Evolutionary conservation across 2,797 vertebrate genomes (phyloP).

Genomic region (Phoxinus dragarum): DNA sequence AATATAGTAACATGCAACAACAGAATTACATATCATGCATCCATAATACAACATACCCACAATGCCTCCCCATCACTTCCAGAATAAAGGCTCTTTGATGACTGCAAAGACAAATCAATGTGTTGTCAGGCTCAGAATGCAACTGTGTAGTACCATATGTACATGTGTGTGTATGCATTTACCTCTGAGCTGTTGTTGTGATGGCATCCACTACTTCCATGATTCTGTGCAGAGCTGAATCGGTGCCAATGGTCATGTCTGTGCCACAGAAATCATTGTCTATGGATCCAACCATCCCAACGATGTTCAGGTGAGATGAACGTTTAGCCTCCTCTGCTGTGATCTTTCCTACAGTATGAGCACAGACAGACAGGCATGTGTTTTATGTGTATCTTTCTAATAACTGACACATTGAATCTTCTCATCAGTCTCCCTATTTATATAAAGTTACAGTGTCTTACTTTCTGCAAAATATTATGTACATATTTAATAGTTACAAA

Average conservation of each 20-base stretch:
- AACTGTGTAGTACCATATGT: constrained; percentile 3
- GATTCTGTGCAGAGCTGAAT: constrained; percentile 95
- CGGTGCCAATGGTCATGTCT: constrained; percentile 93
- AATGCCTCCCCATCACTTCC: constrained; percentile 97
- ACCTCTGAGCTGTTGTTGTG: constrained; percentile 96
- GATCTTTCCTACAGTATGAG: constrained; percentile 79
- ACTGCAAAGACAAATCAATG: constrained; percentile 71
- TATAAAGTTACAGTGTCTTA: neutral
- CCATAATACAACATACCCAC: constrained; percentile 81
- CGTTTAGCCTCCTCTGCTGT: constrained; percentile 79
- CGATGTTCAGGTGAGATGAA: constrained; percentile 88
- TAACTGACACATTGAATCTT: neutral
- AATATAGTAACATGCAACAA: neutral
- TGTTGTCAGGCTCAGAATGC: neutral
- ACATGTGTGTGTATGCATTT: constrained; percentile 20
- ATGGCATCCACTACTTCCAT: constrained; percentile 95
- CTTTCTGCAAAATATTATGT: neutral
- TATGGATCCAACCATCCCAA: constrained; percentile 93
- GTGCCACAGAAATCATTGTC: constrained; percentile 95
- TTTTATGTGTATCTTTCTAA: neutral
- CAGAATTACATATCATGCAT: neutral
- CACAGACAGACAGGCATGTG: neutral
- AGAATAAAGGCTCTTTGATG: constrained; percentile 96
- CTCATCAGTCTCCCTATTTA: neutral
- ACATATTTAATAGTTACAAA: neutral